These are phyloP conservation scores for Anableps anableps DNA, from an alignment of 2,797 vertebrate species.

Conservation along the genomic window DNA sequence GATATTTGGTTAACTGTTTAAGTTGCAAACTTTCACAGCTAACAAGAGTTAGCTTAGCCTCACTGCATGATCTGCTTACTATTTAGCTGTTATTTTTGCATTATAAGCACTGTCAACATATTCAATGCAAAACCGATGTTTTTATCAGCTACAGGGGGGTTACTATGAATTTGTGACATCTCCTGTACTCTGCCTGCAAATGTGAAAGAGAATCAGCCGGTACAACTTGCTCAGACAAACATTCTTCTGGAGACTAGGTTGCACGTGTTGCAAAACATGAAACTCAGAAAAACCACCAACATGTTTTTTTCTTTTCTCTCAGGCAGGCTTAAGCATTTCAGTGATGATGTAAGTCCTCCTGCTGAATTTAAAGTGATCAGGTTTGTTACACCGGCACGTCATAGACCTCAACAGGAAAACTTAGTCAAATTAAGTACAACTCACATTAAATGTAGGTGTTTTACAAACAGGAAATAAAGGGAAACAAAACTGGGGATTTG, in stretches of 20 bases:
- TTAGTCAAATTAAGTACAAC: not conserved
- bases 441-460: not conserved
- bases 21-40: not conserved
- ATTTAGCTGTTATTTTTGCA: not conserved
- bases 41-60: not conserved
- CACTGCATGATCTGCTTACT: not conserved
- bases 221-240: not conserved
- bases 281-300: slow-evolving; percentile 30
- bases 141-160: not conserved
- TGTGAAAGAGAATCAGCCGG: slow-evolving; percentile 4
- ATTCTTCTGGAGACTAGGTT: not conserved
- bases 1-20: not conserved
- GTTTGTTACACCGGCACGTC: slow-evolving; percentile 21
- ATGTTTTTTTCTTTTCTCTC: not conserved
- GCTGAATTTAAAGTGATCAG: slow-evolving; percentile 16
- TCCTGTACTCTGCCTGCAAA: not conserved
- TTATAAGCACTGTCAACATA: not conserved
- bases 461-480: not conserved
- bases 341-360: slow-evolving; percentile 7
- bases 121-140: not conserved
- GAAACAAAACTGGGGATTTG: not conserved
- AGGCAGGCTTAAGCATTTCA: slow-evolving; percentile 5
- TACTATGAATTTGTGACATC: not conserved
- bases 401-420: slow-evolving; percentile 39
- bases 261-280: slow-evolving; percentile 13